Base-by-base conservation (phyloP, 2,797 vertebrate species). In the Sylvilagus floridanus region DNA sequence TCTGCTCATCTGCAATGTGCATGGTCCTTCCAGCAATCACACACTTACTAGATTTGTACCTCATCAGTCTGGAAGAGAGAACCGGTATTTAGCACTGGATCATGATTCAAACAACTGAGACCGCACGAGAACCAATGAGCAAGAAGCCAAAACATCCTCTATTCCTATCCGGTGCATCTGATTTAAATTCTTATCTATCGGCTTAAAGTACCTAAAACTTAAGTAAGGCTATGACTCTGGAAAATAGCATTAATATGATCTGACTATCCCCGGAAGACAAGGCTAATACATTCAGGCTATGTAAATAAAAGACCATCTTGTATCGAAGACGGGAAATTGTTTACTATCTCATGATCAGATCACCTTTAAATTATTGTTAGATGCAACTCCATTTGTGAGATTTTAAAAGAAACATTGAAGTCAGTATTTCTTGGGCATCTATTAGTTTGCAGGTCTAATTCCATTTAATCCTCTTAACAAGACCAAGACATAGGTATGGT, bases 131-230 rank as follows among this genome's bases (percentile, higher is more conserved):
- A 94, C 47, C 88, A 93, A 77, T 78, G 72, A 73, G 63, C 86
- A 86, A 65, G n/a, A 66, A 95, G 32, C 42, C 73, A 84, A 63
- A 68, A 37, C 17, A 66, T 50, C 77, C 42, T 76, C 93, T 75
- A 89, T 54, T 92, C 79, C 26, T 62, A 65, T 68, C 60, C 78
- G 69, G 76, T 93, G 92, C 54, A 93, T 90, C 75, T n/a, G 77
- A 84, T 90, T 88, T 95, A 71, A 95, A 76, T 63, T 96, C 66
- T 85, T 95, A 83, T n/a, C 79, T 16, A 81, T 77, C 71, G 63
- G 37, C 65, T 96, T 86, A 83, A 93, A 92, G 90, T 88, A 75
- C 84, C 69, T 93, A 69, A 24, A 91, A 89, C 9, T 60, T 88
- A 92, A 79, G 32, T 78, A 83, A 93, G 63, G 9, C 37, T 73